Conservation (phyloP, 2,888 invertebrate species). For the Endomychus coccineus region DNA sequence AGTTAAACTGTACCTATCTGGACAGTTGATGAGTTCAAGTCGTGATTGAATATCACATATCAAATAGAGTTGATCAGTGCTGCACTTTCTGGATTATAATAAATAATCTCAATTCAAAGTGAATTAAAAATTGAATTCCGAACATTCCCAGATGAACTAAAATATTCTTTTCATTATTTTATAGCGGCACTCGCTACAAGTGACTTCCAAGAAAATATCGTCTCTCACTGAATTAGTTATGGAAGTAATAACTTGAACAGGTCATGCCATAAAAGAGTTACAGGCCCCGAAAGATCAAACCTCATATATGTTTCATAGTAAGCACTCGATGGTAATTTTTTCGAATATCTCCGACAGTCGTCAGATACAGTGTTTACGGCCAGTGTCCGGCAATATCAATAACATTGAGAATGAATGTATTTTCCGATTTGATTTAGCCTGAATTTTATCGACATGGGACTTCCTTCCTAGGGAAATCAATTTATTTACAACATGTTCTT, state of each 20-base stretch:
- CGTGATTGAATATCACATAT: too few species aligned
- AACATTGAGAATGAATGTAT: conserved; percentile 37
- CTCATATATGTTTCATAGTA: conserved; percentile 29
- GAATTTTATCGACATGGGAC: conserved; percentile 21
- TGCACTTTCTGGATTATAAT: too few species aligned
- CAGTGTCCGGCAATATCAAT: conserved; percentile 38
- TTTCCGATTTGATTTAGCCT: conserved; percentile 34
- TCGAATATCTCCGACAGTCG: conserved; percentile 35
- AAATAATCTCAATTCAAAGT: too few species aligned
- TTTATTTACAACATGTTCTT: conserved; percentile 8
- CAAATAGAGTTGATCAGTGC: too few species aligned
- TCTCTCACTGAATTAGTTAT: not conserved
- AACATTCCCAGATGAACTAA: too few species aligned
- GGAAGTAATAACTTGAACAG: conserved; percentile 20
- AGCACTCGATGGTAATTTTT: conserved; percentile 30
- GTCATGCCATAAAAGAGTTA: conserved; percentile 28
- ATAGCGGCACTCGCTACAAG: too few species aligned
- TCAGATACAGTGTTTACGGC: conserved; percentile 38
- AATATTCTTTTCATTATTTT: too few species aligned
- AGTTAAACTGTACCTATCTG: too few species aligned
- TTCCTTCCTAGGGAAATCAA: conserved; percentile 21
- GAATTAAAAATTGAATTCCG: too few species aligned
- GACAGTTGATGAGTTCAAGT: too few species aligned
- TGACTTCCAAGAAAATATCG: too few species aligned
- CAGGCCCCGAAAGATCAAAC: conserved; percentile 22